Evolutionary conservation across 2,113 vertebrate species (phyloP), one percentile per base, ranked within the genome.

Genomic region (Cinclus cinclus): DNA sequence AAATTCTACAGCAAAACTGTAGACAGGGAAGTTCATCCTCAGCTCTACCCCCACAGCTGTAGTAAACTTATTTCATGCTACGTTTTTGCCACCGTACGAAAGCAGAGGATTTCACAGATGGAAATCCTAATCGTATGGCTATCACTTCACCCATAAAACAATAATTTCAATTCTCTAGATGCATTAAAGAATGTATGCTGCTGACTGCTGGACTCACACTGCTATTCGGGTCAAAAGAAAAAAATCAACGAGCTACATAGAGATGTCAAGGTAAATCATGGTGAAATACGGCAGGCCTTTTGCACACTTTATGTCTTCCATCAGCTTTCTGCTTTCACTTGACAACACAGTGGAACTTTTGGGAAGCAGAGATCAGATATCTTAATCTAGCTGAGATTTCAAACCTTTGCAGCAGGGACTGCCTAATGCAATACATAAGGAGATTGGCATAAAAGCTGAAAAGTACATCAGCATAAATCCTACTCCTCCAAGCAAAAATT

Each of bases 311-410:
- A 10, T 87, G 67, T 60, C 79, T 95, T 91, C 78, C 59, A 82
- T 92, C 74, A 95, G 78, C 53, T 87, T 65, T 60, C 49, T 90
- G 81, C 82, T 91, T 77, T 59, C 84, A 49, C 90, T 91, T 92
- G 85, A 94, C 87, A 97, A 46, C 87, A 58, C 31, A 46, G n/a
- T 30, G 74, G 91, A 88, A 92, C 86, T 95, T 87, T 77, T 11
- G 59, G 83, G 76, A 95, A 94, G 76, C 52, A 88, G 83, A 77
- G 55, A 93, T 93, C 93, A 80, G 75, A 77, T 83, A 74, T 70
- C 90, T 95, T 95, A 91, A 95, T 80, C 78, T 83, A 88, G 70
- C 4, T 79, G 84, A 85, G 30, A 85, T 70, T 93, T 90, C 82
- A 63, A 77, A 52, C 84, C 78, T 90, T 64, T 94, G 55, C 71